Evolutionary conservation across 2,888 invertebrate species (phyloP).

Genomic region (Agrilus mali): DNA sequence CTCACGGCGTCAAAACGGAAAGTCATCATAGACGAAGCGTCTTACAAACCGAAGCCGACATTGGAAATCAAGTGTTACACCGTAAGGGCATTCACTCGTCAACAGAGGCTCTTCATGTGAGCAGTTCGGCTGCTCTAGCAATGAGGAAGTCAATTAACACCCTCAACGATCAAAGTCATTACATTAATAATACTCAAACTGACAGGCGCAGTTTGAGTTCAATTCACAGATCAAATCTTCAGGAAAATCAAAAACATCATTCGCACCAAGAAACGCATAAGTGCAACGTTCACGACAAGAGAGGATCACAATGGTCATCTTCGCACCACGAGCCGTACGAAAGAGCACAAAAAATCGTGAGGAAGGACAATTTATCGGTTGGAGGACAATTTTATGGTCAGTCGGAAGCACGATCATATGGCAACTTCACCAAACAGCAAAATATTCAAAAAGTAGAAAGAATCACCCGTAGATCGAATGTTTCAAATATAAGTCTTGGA

Average conservation of each 20-base stretch:
- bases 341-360: conserved; percentile 47
- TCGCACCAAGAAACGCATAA: too few relatives aligned
- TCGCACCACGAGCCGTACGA: conserved; percentile 37
- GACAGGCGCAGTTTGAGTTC: conserved; percentile 70
- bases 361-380: conserved; percentile 55
- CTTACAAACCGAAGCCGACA: conserved; percentile 60
- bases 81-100: conserved; percentile 56
- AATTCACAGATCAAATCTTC: conserved; percentile 52
- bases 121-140: conserved; percentile 61
- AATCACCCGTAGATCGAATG: conserved; percentile 50
- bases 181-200: conserved; percentile 45
- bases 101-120: conserved; percentile 61
- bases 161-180: conserved; percentile 59
- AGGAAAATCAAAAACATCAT: conserved; percentile 32
- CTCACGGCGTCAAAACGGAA: conserved; percentile 14
- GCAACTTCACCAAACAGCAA: conserved; percentile 45
- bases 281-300: conserved; percentile 30
- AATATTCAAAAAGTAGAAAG: conserved; percentile 43
- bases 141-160: conserved; percentile 72
- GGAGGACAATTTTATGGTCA: conserved; percentile 64
- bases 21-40: conserved; percentile 58
- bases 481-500: conserved; percentile 67
- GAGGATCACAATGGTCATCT: conserved; percentile 40
- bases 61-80: conserved; percentile 65
- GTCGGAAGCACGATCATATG: conserved; percentile 58